Percentiles rank a stretch among this genome's conserved stretches.
Conservation (phyloP, 2,888 invertebrate species). For the Argyresthia albistria region DNA sequence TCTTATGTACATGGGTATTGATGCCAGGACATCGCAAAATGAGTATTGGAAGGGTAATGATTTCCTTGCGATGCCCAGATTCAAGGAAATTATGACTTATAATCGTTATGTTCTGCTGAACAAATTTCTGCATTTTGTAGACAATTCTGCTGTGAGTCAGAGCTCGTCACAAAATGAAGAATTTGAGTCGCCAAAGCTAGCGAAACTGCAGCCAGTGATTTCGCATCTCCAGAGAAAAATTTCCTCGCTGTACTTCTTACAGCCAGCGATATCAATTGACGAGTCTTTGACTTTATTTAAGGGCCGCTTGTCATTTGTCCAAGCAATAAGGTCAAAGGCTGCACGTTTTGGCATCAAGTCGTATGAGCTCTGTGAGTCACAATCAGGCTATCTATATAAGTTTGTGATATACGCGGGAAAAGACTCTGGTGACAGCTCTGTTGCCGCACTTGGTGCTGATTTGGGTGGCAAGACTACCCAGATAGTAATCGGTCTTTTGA, state of each 20-base stretch:
- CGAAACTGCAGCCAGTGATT: slow-evolving; percentile 4
- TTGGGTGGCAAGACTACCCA: slow-evolving; percentile 11
- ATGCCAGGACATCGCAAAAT: slow-evolving; percentile 5
- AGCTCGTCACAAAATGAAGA: slow-evolving; percentile 3
- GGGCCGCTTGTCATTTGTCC: slow-evolving; percentile 14
- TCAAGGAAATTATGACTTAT: slow-evolving; percentile 11
- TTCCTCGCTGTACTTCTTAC: slow-evolving; percentile 1
- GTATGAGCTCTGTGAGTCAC: slow-evolving; percentile 15
- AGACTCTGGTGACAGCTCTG: slow-evolving; percentile 1
- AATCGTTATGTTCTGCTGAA: slow-evolving; percentile 13
- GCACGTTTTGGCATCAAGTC: slow-evolving; percentile 16
- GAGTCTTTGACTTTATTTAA: slow-evolving; percentile 18
- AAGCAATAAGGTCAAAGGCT: slow-evolving; percentile 13
- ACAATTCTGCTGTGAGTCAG: slow-evolving; percentile 8
- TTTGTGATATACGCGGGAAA: slow-evolving; percentile 10
- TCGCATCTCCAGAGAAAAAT: not conserved
- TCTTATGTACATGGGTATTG: slow-evolving; percentile 16
- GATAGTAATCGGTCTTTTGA: slow-evolving; percentile 7
- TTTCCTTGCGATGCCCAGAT: slow-evolving; percentile 11
- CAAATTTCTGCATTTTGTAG: slow-evolving; percentile 14
- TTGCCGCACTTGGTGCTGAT: slow-evolving; percentile 4
- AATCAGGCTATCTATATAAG: slow-evolving; percentile 13
- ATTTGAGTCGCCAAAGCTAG: slow-evolving; percentile 11
- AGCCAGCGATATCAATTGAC: slow-evolving; percentile 11
- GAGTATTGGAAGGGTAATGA: slow-evolving; percentile 13